phyloP scores from a whole-genome alignment of 1,140 invertebrate species.

The Agraylea sexmaculata region DNA sequence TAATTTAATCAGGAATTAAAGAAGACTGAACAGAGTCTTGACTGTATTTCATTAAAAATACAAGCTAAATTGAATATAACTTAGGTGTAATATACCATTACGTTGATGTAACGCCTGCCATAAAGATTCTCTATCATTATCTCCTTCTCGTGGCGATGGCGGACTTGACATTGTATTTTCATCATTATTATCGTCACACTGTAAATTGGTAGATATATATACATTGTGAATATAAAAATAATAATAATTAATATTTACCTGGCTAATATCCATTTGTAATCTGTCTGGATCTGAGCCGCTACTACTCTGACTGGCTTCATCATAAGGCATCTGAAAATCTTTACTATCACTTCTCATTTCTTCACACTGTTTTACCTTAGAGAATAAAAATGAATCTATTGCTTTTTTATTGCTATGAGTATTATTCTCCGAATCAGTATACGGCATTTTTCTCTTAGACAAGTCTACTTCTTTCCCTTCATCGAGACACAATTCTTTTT shows the following conservation, averaged over 20 bases:
- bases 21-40: too few relatives aligned
- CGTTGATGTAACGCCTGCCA: constrained; percentile 39
- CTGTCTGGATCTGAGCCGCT: constrained; percentile 39
- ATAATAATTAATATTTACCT: constrained; percentile 22
- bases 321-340: constrained; percentile 27
- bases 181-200: constrained; percentile 21
- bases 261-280: constrained; percentile 40
- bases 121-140: constrained; percentile 33
- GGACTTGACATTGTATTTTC: constrained; percentile 29
- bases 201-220: constrained; percentile 1
- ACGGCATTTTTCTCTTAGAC: constrained; percentile 22
- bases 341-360: constrained; percentile 13
- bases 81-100: constrained; percentile 30
- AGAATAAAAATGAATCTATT: constrained; percentile 10
- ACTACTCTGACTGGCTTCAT: constrained; percentile 39
- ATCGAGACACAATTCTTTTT: constrained; percentile 17
- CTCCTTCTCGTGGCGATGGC: constrained; percentile 28
- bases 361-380: constrained; percentile 11
- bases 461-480: constrained; percentile 39
- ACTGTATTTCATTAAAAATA: too few relatives aligned
- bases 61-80: neutral
- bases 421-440: constrained; percentile 14
- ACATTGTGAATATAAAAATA: neutral
- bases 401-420: constrained; percentile 8
- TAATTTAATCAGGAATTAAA: too few relatives aligned